A percentile compares a stretch with the other conserved stretches of the same genome.
Evolutionary conservation across 2,113 vertebrate species (phyloP).

Genomic region (Salvelinus sp.): DNA sequence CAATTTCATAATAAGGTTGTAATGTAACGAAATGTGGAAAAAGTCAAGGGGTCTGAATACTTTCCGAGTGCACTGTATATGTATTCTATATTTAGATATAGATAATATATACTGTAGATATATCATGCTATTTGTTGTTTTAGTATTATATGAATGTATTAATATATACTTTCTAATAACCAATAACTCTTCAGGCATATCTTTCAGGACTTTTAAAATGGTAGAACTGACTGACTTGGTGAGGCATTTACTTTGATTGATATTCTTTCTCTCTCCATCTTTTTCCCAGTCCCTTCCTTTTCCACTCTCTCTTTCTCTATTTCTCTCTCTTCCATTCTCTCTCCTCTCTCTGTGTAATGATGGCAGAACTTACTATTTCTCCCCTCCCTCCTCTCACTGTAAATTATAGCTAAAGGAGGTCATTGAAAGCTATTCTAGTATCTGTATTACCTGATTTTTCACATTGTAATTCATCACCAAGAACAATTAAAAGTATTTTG

Average conservation of each 20-base stretch:
- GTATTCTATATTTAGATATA: conserved; percentile 57
- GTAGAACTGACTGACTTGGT: conserved; percentile 35
- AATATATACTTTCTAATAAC: conserved; percentile 62
- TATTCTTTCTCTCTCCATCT: conserved; percentile 19
- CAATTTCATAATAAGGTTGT: no score
- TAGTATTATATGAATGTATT: conserved; percentile 62
- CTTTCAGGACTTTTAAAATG: conserved; percentile 56
- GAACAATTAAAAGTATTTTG: conserved; percentile 71
- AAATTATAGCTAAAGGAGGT: conserved; percentile 63
- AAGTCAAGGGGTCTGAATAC: no score
- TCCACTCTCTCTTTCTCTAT: background rate
- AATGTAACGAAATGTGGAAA: no score
- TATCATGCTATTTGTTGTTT: conserved; percentile 59
- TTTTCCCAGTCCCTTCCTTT: background rate
- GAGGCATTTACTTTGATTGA: conserved; percentile 55
- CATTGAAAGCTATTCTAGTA: conserved; percentile 75
- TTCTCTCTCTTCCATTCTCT: conserved; percentile 20
- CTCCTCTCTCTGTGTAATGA: conserved; percentile 50
- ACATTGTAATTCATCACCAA: conserved; percentile 77
- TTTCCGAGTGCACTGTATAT: background rate
- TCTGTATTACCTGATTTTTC: conserved; percentile 71
- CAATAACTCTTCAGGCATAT: conserved; percentile 36
- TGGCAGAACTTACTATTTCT: conserved; percentile 19
- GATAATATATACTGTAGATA: conserved; percentile 35
- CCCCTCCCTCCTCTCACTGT: conserved; percentile 35